Percentiles rank a stretch among this genome's conserved stretches.
These are phyloP conservation scores for Cardiocondyla obscurior DNA, from an alignment of 1,140 invertebrate species.

Conservation along the genomic window DNA sequence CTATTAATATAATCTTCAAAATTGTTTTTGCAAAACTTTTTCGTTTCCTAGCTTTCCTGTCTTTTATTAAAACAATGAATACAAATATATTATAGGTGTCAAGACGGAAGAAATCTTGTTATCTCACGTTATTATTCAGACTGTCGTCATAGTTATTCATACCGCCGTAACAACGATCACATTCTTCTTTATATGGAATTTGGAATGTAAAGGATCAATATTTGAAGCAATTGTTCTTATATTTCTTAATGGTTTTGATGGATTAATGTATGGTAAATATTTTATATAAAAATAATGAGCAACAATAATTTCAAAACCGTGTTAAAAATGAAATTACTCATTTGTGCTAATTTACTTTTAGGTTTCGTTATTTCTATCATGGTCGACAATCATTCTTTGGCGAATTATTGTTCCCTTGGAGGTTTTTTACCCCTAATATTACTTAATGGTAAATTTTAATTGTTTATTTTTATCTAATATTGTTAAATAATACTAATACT, in stretches of 20 bases:
- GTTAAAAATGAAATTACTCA: background rate
- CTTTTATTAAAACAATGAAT: background rate
- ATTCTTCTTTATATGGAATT: slow-evolving; percentile 86
- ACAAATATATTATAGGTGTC: slow-evolving; percentile 83
- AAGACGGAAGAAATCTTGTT: slow-evolving; percentile 87
- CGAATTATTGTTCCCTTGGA: slow-evolving; percentile 93
- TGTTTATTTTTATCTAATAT: background rate
- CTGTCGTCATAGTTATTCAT: slow-evolving; percentile 89
- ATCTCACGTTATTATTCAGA: slow-evolving; percentile 91
- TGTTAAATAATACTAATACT: background rate
- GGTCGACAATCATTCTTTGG: slow-evolving; percentile 90
- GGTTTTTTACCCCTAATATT: slow-evolving; percentile 94
- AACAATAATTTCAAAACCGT: background rate
- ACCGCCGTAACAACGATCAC: slow-evolving; percentile 86
- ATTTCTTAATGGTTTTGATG: slow-evolving; percentile 87
- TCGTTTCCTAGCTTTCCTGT: background rate
- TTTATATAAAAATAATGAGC: background rate
- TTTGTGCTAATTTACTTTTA: slow-evolving; percentile 59
- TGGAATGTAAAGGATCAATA: slow-evolving; percentile 86
- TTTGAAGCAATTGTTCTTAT: slow-evolving; percentile 84
- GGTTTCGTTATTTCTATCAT: slow-evolving; percentile 92
- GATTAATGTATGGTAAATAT: slow-evolving; percentile 88
- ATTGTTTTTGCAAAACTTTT: background rate
- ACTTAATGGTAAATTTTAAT: slow-evolving; percentile 87
- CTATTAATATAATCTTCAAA: background rate